Conservation (phyloP, 2,797 vertebrate species). For the Anisognathus igniventris region DNA sequence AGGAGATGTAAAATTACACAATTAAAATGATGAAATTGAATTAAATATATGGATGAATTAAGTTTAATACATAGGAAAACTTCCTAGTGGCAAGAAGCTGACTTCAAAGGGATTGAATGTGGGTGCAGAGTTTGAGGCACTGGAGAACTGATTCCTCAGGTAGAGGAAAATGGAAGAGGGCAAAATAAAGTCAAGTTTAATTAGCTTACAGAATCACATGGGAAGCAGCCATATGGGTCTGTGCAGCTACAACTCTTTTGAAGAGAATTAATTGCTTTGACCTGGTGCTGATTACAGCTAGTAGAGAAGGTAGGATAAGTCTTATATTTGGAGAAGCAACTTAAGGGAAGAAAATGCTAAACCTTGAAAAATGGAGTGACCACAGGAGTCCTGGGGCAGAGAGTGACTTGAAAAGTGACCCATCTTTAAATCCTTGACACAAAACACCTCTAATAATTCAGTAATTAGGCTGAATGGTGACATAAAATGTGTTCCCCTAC, state of each 20-base stretch:
- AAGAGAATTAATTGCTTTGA: conserved; percentile 58
- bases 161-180: conserved; percentile 21
- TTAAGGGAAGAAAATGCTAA: background rate
- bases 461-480: background rate
- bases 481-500: rapidly evolving
- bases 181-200: conserved; percentile 57
- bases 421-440: background rate
- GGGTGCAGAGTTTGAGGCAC: background rate
- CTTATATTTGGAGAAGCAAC: background rate
- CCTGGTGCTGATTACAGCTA: conserved; percentile 30
- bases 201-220: conserved; percentile 22
- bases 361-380: background rate
- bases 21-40: conserved; percentile 2
- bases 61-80: background rate
- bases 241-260: conserved; percentile 5
- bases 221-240: conserved; percentile 47
- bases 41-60: conserved; percentile 1
- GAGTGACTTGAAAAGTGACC: background rate
- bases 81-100: background rate
- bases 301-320: background rate
- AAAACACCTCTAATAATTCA: background rate
- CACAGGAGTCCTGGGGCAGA: background rate
- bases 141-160: background rate
- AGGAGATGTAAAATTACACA: background rate
- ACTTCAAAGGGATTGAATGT: background rate